Evolutionary conservation across 1,140 invertebrate genomes (phyloP).

Genomic region (Drosophila sproati): DNA sequence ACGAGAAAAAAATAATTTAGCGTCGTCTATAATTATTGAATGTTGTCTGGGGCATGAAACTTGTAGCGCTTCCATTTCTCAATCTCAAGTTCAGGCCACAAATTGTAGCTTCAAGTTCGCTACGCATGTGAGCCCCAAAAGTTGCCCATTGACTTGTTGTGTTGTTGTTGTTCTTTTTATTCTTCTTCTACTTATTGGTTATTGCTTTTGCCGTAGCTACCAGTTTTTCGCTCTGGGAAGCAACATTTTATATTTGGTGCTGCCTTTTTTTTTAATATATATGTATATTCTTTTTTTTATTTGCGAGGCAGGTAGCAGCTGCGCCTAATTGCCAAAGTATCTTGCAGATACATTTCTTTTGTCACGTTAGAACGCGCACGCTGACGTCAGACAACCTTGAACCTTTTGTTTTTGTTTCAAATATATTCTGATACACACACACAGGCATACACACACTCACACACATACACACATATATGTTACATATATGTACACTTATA

Average conservation of each 20-base stretch:
- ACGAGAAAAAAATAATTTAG: slow-evolving; percentile 26
- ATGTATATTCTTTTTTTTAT: slow-evolving; percentile 12
- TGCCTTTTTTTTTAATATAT: slow-evolving; percentile 7
- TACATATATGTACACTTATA: slow-evolving; percentile 54
- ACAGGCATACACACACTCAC: not conserved
- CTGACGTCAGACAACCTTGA: slow-evolving; percentile 81
- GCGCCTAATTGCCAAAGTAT: slow-evolving; percentile 76
- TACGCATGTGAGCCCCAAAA: slow-evolving; percentile 45
- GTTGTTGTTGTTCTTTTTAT: slow-evolving; percentile 8
- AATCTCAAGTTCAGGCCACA: slow-evolving; percentile 49
- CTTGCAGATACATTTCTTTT: slow-evolving; percentile 80
- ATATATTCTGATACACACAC: not conserved
- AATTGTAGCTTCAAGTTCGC: slow-evolving; percentile 35
- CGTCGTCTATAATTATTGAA: slow-evolving; percentile 67
- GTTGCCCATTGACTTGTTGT: slow-evolving; percentile 47
- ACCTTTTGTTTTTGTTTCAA: slow-evolving; percentile 68
- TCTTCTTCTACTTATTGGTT: slow-evolving; percentile 9
- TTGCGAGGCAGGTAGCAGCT: slow-evolving; percentile 64
- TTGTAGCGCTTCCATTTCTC: slow-evolving; percentile 65
- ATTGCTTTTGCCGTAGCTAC: not conserved
- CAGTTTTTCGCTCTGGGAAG: slow-evolving; percentile 1
- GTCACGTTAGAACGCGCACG: slow-evolving; percentile 68
- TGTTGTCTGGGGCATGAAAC: slow-evolving; percentile 53
- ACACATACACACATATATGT: not conserved
- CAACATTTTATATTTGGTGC: not conserved